Evolutionary conservation across 1,140 invertebrate genomes (phyloP), one percentile per base, ranked within the genome.

Genomic region (Drosophila bocqueti): DNA sequence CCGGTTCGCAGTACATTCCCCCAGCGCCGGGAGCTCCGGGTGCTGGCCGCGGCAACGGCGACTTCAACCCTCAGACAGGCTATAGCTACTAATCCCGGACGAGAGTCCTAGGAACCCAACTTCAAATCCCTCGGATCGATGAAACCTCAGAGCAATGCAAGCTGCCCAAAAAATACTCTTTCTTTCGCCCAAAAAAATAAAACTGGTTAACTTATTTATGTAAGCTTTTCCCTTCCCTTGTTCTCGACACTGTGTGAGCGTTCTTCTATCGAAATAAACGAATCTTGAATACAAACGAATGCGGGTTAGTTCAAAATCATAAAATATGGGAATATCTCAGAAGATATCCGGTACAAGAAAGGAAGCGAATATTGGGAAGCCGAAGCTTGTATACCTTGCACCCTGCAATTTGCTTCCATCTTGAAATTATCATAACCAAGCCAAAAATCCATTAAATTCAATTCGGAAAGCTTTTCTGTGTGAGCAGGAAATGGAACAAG

Each of bases 51-150:
- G 90, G 91, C 16, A 93, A 82, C 58, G 92, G 92, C 11, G 86
- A 91, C 21, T 93, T 92, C 21, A 83, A 93, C 79, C 92, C 92
- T 45, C 84, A 93, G 75, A 87, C 91, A 29, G 92, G 92, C 45
- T 93, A 93, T 68, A 93, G 81, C 52, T 93, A 93, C 57, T 93
- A 92, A 69, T 38, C 10, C 21, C 21, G 6, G n/a, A 52, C 29
- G 18, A 1, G 4, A 49, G 24, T 36, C 24, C 18, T 21, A 4
- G 38, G 13, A 36, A 29, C 13, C 29, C 21, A 50, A n/a, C 36
- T 57, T 52, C 68, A 52, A 72, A 45, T 73, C 69, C 42, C 67
- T 69, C 62, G 60, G 47, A 76, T 74, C 50, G 62, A 79, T 46
- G 59, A 67, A 78, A 81, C 61, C 66, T 84, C 76, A 75, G 49